These are phyloP conservation scores for Serinus canaria DNA, from an alignment of 2,113 vertebrate species.

Conservation along the genomic window DNA sequence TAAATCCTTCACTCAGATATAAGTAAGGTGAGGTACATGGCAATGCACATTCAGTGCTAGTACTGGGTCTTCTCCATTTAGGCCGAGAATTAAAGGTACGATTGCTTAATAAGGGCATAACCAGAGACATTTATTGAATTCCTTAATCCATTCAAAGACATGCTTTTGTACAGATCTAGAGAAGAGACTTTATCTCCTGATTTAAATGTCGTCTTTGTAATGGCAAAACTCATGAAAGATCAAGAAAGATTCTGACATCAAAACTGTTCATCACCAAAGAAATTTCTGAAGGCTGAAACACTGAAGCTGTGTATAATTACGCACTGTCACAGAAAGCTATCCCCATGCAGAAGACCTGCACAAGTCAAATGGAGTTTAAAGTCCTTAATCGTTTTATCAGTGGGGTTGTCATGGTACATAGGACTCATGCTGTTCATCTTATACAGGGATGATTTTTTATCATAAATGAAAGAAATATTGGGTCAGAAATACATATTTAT, in stretches of 20 bases:
- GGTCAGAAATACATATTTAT: background rate
- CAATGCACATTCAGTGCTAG: background rate
- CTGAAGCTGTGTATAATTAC: constrained; percentile 42
- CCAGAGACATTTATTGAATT: background rate
- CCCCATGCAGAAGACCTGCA: background rate
- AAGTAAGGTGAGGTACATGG: background rate
- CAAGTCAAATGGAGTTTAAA: constrained; percentile 38
- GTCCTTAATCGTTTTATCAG: background rate
- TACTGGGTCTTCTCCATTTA: background rate
- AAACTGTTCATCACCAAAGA: constrained; percentile 56
- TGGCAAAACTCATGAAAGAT: constrained; percentile 32
- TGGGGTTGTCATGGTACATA: background rate
- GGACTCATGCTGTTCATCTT: background rate
- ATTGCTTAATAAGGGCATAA: background rate
- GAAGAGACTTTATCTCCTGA: background rate
- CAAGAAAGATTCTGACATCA: constrained; percentile 64
- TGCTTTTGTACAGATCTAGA: background rate
- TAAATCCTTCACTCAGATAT: background rate
- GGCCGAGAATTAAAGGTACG: background rate
- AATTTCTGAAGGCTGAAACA: constrained; percentile 52
- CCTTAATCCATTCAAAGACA: constrained; percentile 15
- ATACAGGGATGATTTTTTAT: background rate
- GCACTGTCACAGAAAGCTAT: background rate
- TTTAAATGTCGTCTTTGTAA: background rate
- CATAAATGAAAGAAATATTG: background rate